phyloP scores from a whole-genome alignment of 1,140 invertebrate genomes.

The Bombus affinis region DNA sequence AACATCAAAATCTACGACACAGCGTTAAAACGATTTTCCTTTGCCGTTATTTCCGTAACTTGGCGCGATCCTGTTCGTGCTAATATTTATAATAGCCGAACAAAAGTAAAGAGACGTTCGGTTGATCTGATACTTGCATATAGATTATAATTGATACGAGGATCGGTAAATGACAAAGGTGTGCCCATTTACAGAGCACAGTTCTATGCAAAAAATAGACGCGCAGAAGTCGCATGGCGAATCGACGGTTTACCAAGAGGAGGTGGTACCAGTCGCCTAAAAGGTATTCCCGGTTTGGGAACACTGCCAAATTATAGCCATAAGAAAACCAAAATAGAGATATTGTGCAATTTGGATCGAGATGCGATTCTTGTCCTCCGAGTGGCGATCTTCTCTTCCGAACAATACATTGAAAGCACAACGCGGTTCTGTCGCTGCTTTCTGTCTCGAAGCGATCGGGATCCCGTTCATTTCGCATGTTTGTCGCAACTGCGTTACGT shows the following conservation, averaged over 20 bases:
- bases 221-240: background rate
- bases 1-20: background rate
- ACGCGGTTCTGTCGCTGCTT: background rate
- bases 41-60: background rate
- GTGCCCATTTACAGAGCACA: background rate
- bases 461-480: slow-evolving; percentile 3
- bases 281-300: slow-evolving; percentile 66
- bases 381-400: slow-evolving; percentile 18
- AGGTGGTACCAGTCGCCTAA: slow-evolving; percentile 10
- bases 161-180: background rate
- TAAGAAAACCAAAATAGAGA: slow-evolving; percentile 68
- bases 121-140: background rate
- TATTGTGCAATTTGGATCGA: slow-evolving; percentile 66
- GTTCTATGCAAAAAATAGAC: background rate
- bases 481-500: slow-evolving; percentile 26
- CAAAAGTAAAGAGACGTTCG: background rate
- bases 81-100: background rate
- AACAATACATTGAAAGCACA: background rate
- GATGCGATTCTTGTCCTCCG: slow-evolving; percentile 18
- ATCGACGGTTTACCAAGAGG: slow-evolving; percentile 4
- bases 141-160: background rate
- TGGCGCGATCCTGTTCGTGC: background rate
- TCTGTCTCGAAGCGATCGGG: background rate
- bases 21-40: background rate
- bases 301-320: slow-evolving; percentile 66